Base-by-base conservation (phyloP, 2,888 invertebrate genomes). In the Rhagonycha lutea region DNA sequence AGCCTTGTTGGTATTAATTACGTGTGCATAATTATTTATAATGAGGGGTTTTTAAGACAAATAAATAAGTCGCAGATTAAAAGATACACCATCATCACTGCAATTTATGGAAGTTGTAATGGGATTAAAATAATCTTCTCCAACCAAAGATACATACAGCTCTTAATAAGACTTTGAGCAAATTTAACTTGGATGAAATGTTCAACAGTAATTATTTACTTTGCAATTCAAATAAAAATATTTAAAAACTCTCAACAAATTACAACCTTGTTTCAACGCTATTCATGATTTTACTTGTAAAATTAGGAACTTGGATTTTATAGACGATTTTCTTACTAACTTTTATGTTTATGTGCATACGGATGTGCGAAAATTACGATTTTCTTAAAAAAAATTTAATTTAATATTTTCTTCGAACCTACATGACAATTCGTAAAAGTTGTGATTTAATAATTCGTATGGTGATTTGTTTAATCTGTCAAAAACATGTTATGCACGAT, bases 101-200 rank as follows among this genome's bases (percentile, higher is more conserved):
- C 60, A 62, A 68, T 68, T 72, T 61, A 68, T 68, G 72, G 29
- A 68, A 61, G 71, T 61, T 26, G 61, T 72, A 72, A 72, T 68
- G 61, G 60, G 72, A 72, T 72, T 72, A 72, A 61, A 68, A 14
- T 72, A 72, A 72, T 72, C 72, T 72, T 61, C 23, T 61, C 28
- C 68, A 68, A 68, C 72, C 72, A 68, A 72, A 60, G n/a, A 61
- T 72, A 65, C 18, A 12, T 29, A 23, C 10, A 72, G 14, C 47
- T 14, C 67, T 26, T 67, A 68, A 18, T 65, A 67, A 29, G 68
- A 68, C 68, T 72, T 61, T 14, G 23, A 9, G 14, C 24, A 65
- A 65, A 23, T 65, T 65, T 65, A 24, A 65, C 12, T 26, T 65
- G 26, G 26, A 65, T 23, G 24, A n/a, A n/a, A 24, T 24, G 63